Base-by-base conservation (phyloP, 2,113 vertebrate genomes). In the Centropristis striata region DNA sequence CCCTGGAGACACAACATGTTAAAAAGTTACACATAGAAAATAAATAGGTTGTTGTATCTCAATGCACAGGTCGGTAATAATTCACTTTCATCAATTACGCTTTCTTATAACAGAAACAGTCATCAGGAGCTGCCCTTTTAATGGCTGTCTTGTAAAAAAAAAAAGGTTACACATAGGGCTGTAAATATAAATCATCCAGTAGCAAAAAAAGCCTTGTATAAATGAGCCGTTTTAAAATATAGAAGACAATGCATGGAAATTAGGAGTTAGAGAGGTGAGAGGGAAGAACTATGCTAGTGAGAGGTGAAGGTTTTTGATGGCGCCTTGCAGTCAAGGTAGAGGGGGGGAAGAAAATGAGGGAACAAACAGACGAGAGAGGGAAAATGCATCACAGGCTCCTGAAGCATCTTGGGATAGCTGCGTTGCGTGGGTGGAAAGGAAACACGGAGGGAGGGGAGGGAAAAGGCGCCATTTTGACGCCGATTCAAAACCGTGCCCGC, bases 401-500 rank as follows among this genome's bases (percentile, higher is more conserved):
- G 20, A 47, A 87, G 92, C 91, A 92, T 92, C 84, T 54, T 92
- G 90, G 91, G 91, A 89, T 85, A 46, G 75, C 81, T 51, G 75
- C 58, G 84, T 70, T 66, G 86, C 60, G 77, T 88, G 57, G 83
- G 68, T 58, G 84, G 77, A 81, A 78, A 70, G 58, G 68, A 85
- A 66, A 72, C 47, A 72, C 15, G 51, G 71, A 81, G 68, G 69
- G 44, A 69, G 60, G 82, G 88, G 84, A 74, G 58, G 57, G 57
- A 90, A 89, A 89, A 41, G 92, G 87, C 88, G 92, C 90, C 92
- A 93, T 92, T 86, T 92, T 91, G 93, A 90, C 70, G 58, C 7
- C 0, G 18, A 83, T 92, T 91, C 79, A 91, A 93, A 90, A 86
- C 46, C 21, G 14, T 23, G 63, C 21, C 27, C 25, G 71, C 80